Percentiles rank a stretch among this genome's conserved stretches.
Evolutionary conservation across 2,113 vertebrate species (phyloP).

Genomic region (Malaclemys terrapin): DNA sequence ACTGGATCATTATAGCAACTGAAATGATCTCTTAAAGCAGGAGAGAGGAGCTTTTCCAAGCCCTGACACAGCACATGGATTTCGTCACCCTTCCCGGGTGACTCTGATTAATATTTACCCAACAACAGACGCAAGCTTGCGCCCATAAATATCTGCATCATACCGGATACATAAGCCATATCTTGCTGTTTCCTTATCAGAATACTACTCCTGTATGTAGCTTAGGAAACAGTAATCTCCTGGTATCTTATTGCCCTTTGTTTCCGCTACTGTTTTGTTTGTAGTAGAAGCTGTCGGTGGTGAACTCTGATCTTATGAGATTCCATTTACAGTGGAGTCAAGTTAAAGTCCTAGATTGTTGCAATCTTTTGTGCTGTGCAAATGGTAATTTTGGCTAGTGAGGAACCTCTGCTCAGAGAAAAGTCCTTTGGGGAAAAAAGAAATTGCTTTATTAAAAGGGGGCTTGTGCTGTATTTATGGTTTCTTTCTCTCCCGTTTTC

Average conservation of each 20-base stretch:
- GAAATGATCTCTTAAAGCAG: accelerated
- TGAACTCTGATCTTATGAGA: background rate
- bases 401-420: background rate
- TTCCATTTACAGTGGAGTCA: background rate
- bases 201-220: background rate
- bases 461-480: too few relatives aligned
- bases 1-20: background rate
- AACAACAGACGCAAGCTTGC: background rate
- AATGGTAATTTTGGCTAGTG: background rate
- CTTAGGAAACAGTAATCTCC: background rate
- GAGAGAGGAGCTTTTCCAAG: background rate
- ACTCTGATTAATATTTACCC: background rate
- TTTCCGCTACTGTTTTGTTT: background rate
- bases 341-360: background rate
- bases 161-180: background rate
- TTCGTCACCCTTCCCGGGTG: background rate
- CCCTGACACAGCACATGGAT: background rate
- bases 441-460: background rate
- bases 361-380: background rate
- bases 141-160: background rate
- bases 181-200: background rate
- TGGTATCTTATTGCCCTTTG: background rate
- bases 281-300: background rate
- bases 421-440: background rate
- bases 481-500: background rate